Evolutionary conservation across 2,113 vertebrate genomes (phyloP).

Genomic region (Callorhinus ursinus): DNA sequence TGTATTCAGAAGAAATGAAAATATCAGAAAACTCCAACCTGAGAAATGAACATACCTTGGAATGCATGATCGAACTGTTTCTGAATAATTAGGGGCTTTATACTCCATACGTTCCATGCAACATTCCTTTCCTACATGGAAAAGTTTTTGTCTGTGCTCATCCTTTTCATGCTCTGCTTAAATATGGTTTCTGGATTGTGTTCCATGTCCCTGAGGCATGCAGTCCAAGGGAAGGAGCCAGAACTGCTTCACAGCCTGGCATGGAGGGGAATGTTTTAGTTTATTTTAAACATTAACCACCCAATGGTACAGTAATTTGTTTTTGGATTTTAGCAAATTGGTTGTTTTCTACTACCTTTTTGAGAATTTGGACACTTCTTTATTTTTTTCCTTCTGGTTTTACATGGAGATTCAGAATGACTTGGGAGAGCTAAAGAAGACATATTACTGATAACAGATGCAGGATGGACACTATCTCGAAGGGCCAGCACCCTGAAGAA

Average conservation of each 20-base stretch:
- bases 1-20: slow-evolving; percentile 32
- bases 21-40: not conserved
- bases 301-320: not conserved
- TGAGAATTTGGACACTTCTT: slow-evolving; percentile 31
- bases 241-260: slow-evolving; percentile 48
- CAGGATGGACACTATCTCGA: not conserved
- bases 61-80: not conserved
- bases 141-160: slow-evolving; percentile 55
- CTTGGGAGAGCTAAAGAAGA: not conserved
- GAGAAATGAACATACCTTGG: not conserved
- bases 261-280: not conserved
- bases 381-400: not conserved
- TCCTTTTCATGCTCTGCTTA: slow-evolving; percentile 51
- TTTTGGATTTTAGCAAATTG: slow-evolving; percentile 32
- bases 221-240: slow-evolving; percentile 47
- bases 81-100: slow-evolving; percentile 5
- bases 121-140: not conserved
- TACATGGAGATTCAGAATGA: slow-evolving; percentile 36
- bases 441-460: not conserved
- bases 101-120: not conserved
- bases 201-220: slow-evolving; percentile 43
- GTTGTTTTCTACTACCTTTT: slow-evolving; percentile 44
- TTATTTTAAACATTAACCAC: slow-evolving; percentile 53
- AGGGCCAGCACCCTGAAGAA: not conserved
- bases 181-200: slow-evolving; percentile 61